A percentile compares a stretch with the other conserved stretches of the same genome.
These are phyloP conservation scores for Automeris io DNA, from an alignment of 2,888 invertebrate species.

Conservation along the genomic window DNA sequence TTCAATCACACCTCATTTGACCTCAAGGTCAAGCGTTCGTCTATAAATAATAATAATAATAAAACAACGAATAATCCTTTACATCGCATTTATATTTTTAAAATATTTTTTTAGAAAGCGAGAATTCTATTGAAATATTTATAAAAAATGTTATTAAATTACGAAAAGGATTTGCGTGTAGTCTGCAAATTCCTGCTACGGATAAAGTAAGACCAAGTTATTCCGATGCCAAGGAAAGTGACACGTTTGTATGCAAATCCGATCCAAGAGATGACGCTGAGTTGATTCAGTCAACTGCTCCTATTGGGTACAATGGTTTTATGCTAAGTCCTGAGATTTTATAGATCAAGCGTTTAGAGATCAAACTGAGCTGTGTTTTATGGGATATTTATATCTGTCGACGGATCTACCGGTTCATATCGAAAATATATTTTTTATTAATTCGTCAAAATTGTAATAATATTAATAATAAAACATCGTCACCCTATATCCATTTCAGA, in stretches of 20 bases:
- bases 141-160: conserved; percentile 1
- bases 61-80: too few species aligned
- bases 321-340: not conserved
- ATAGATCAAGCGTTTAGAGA: conserved; percentile 3
- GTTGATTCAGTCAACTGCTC: not conserved
- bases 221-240: not conserved
- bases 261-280: not conserved
- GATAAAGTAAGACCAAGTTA: conserved; percentile 1
- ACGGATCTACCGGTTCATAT: too few species aligned
- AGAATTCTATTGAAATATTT: too few species aligned
- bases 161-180: not conserved
- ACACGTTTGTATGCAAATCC: conserved; percentile 11
- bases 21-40: too few species aligned
- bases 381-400: conserved; percentile 1
- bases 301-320: not conserved
- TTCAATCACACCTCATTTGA: too few species aligned
- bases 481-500: too few species aligned
- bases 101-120: too few species aligned
- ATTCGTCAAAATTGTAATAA: too few species aligned
- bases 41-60: too few species aligned
- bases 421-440: too few species aligned
- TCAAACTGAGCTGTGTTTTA: conserved; percentile 1
- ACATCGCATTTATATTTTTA: too few species aligned
- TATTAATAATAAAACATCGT: too few species aligned
- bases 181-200: not conserved